Base-by-base conservation (phyloP, 2,113 vertebrate species). In the Phylloscopus trochilus region DNA sequence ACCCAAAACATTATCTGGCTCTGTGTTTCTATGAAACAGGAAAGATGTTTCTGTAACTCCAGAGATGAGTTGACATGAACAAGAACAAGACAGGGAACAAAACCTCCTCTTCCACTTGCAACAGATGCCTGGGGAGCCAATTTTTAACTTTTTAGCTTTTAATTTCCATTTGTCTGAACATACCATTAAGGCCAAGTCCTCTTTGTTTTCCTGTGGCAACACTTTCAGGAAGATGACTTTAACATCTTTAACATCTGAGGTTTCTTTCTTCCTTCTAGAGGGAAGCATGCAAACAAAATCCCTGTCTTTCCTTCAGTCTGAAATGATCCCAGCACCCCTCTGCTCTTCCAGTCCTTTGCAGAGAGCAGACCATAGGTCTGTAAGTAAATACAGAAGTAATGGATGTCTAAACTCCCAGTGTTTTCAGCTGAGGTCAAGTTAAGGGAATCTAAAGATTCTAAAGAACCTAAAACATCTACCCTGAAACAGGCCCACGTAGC, bases 1-100 rank as follows among this genome's bases (percentile, higher is more conserved):
- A 49, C n/a, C 11, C 18, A 39, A 53, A 41, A 30, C 11, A 43
- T 51, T 60, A 19, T 64, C 5, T 79, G 31, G 11, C 18, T 82
- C 28, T 75, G 8, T 64, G 30, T 37, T 37, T 78, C 63, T 44
- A 2, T 47, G 47, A 43, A 72, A 64, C 9, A 24, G 13, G 20
- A 37, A 74, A 76, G 23, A 8, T 39, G 9, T 46, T 58, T 76
- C 37, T 85, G 26, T 39, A 10, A 66, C 88, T 90, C 15, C 37
- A 39, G 30, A 70, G 31, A 22, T 19, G 55, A 67, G 13, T 16
- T 80, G n/a, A 27, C 13, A 69, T 0, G 0, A 43, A 43, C 3
- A 51, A 67, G 26, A 76, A 17, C 2, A 67, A 31, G 52, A 22
- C 6, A 60, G 16, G 51, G 39, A 80, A 68, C 8, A 68, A 74